Evolutionary conservation across 2,888 invertebrate genomes (phyloP), one percentile per base, ranked within the genome.

Genomic region (Eupelmus urozonus): DNA sequence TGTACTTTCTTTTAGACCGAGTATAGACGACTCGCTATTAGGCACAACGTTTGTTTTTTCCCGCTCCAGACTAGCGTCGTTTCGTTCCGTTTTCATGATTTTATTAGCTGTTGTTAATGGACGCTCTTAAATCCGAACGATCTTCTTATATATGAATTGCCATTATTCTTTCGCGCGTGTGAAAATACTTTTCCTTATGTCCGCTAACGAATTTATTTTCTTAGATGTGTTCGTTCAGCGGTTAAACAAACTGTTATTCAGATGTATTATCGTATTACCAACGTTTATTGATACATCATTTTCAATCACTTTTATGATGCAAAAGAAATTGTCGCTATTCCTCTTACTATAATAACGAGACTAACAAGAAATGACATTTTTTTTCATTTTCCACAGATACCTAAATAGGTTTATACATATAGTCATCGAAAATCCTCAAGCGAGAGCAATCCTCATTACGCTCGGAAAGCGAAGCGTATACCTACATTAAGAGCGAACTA

Each of bases 31-130:
- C 18, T 23, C 42, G 40, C 13, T 18, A 27, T 49, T 27, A 1
- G 45, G 9, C 0, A 11, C n/a, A n/a, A n/a, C n/a, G 45, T 9
- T 49, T 2, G 11, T 57, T 23, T 69, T 51, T 23, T 11, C n/a
- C 1, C 27, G 7, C 20, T 34, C 1, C 27, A 16, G 1, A 42
- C 59, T 2, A 0, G 20, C 7, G 63, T 13, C 29, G 16, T 72
- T 72, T 72, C 42, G 55, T 63, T 72, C 5, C 29, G 60, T 55
- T 27, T 29, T 34, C 18, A 27, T 55, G 72, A 42, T 42, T 63
- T 72, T 72, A 63, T 63, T 53, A 29, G 53, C 53, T 42, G 63
- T 42, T 18, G n/a, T 34, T 53, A 34, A 53, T 40, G 42, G 40
- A 5, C 18, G 51, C 25, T 55, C 23, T 63, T 63, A 40, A 55